Conservation (phyloP, 2,888 invertebrate genomes). For the Eupithecia abbreviata region DNA sequence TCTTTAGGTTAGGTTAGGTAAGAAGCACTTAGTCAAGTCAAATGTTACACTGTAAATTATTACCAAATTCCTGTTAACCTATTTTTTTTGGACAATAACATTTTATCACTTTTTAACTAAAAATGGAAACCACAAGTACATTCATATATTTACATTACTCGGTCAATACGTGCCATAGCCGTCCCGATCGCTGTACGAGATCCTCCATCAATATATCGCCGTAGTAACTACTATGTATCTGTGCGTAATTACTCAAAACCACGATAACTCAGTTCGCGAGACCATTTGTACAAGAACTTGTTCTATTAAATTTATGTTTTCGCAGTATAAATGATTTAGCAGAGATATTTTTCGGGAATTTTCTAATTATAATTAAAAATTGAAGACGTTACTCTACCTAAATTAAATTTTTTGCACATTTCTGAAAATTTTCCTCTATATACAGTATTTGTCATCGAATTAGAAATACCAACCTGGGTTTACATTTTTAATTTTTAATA, state of each 20-base stretch:
- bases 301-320: slow-evolving; percentile 8
- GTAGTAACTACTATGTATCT: background rate
- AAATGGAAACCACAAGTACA: too few relatives aligned
- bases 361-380: background rate
- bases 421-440: background rate
- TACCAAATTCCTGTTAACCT: too few relatives aligned
- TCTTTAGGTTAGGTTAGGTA: too few relatives aligned
- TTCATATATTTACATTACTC: too few relatives aligned
- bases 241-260: slow-evolving; percentile 16
- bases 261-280: slow-evolving; percentile 9
- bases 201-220: background rate
- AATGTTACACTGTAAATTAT: too few relatives aligned
- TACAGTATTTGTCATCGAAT: too few relatives aligned
- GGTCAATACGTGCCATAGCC: background rate
- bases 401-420: background rate
- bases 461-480: too few relatives aligned
- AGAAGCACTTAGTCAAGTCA: too few relatives aligned
- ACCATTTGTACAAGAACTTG: slow-evolving; percentile 9
- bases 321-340: background rate
- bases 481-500: too few relatives aligned
- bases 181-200: background rate
- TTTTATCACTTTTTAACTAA: too few relatives aligned
- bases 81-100: too few relatives aligned
- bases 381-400: background rate
- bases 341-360: background rate